These are phyloP conservation scores for Drosophila emarginata DNA, from an alignment of 2,888 invertebrate species.

Conservation along the genomic window DNA sequence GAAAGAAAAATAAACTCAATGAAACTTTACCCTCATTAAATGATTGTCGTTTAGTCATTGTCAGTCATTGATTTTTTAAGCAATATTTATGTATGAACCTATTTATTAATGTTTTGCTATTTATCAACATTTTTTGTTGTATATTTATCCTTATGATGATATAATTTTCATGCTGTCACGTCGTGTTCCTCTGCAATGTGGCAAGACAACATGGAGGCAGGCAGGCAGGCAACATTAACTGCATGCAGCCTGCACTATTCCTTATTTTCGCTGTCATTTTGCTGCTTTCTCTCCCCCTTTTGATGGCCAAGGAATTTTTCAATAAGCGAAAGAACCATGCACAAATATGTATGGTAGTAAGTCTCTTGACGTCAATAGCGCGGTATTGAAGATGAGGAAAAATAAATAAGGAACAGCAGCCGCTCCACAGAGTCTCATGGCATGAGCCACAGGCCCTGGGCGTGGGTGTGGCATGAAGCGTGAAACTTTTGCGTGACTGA, in stretches of 20 bases:
- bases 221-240: constrained; percentile 19
- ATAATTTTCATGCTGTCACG: constrained; percentile 30
- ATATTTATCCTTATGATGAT: background rate
- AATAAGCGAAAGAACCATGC: constrained; percentile 57
- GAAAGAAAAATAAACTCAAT: no score
- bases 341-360: constrained; percentile 51
- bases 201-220: no score
- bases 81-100: background rate
- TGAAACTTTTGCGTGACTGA: background rate
- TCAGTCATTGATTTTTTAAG: background rate
- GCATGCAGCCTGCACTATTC: constrained; percentile 41
- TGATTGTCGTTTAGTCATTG: constrained; percentile 19
- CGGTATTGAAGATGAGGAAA: constrained; percentile 37
- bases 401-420: constrained; percentile 52
- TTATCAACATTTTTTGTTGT: constrained; percentile 7
- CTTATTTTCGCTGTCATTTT: constrained; percentile 13
- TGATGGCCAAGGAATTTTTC: constrained; percentile 61
- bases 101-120: constrained; percentile 6
- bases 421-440: background rate
- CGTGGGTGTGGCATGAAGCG: background rate
- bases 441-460: no score
- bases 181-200: constrained; percentile 19
- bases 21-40: constrained; percentile 15
- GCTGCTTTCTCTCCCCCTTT: constrained; percentile 7
- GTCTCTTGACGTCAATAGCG: constrained; percentile 13